phyloP scores from a whole-genome alignment of 2,888 invertebrate species.

The Nycteola revayana region DNA sequence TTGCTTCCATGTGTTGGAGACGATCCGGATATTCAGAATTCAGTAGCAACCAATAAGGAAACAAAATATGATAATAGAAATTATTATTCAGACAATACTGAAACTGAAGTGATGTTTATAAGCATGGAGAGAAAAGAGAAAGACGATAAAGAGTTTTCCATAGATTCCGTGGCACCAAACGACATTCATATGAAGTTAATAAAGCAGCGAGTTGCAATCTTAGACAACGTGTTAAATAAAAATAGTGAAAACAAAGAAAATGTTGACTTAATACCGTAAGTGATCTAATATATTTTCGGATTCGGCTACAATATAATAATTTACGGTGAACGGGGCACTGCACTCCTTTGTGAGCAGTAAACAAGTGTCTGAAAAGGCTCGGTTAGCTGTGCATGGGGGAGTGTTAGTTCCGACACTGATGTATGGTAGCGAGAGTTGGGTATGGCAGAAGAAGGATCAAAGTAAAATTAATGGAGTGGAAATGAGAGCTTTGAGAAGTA shows the following conservation, averaged over 20 bases:
- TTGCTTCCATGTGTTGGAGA: conserved; percentile 23
- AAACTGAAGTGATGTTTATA: conserved; percentile 58
- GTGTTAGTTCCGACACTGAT: too few species aligned
- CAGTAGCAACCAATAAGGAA: conserved; percentile 18
- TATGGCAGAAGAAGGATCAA: too few species aligned
- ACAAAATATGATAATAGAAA: conserved; percentile 54
- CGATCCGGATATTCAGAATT: conserved; percentile 14
- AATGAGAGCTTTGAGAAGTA: too few species aligned
- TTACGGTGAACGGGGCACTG: too few species aligned
- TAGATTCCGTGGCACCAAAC: conserved; percentile 44
- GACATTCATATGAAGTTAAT: conserved; percentile 44
- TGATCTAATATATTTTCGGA: background rate
- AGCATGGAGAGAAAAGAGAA: conserved; percentile 40
- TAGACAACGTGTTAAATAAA: conserved; percentile 25
- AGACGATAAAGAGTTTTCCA: conserved; percentile 33
- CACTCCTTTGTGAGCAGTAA: too few species aligned
- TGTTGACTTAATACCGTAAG: conserved; percentile 19
- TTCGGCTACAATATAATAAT: too few species aligned
- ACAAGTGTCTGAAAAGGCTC: too few species aligned
- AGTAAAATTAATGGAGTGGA: too few species aligned
- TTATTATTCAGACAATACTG: conserved; percentile 60
- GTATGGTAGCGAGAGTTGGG: too few species aligned
- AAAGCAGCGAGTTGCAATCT: too few species aligned
- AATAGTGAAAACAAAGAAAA: conserved; percentile 11
- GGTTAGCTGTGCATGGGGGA: too few species aligned